Conservation (phyloP, 2,797 vertebrate genomes). For the Onychomys torridus region DNA sequence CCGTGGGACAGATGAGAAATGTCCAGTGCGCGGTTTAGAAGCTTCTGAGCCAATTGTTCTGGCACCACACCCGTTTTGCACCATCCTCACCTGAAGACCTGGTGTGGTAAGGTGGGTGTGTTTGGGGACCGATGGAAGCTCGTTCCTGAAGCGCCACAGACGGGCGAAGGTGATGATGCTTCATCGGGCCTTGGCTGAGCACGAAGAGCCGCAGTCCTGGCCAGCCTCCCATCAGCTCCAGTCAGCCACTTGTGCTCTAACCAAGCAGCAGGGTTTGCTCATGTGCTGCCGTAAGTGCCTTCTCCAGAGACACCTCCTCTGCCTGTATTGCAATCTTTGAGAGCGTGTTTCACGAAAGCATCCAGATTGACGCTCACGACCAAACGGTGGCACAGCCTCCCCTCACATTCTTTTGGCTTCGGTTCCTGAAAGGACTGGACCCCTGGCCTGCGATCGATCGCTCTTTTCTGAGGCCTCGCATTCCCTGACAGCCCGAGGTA, state of each 20-base stretch:
- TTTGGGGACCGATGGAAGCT: background rate
- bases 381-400: background rate
- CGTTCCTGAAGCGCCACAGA: fast-evolving
- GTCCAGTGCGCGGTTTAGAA: conserved; percentile 2
- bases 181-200: background rate
- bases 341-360: background rate
- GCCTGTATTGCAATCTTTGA: conserved; percentile 36
- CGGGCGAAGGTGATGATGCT: background rate
- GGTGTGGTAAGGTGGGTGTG: background rate
- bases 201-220: background rate
- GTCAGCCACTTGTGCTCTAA: background rate
- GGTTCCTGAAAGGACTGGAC: background rate
- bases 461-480: background rate
- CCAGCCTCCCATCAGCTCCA: background rate
- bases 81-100: background rate
- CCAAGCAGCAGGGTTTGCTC: conserved; percentile 75
- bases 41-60: conserved; percentile 40
- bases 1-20: background rate
- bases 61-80: background rate
- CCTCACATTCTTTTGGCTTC: background rate
- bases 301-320: conserved; percentile 82
- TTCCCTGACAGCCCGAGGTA: background rate
- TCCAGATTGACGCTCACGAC: background rate
- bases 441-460: background rate
- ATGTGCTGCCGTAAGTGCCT: conserved; percentile 88